Percentiles rank a stretch among this genome's conserved stretches.
Evolutionary conservation across 2,113 vertebrate species (phyloP).

Genomic region (Clarias batrachus): DNA sequence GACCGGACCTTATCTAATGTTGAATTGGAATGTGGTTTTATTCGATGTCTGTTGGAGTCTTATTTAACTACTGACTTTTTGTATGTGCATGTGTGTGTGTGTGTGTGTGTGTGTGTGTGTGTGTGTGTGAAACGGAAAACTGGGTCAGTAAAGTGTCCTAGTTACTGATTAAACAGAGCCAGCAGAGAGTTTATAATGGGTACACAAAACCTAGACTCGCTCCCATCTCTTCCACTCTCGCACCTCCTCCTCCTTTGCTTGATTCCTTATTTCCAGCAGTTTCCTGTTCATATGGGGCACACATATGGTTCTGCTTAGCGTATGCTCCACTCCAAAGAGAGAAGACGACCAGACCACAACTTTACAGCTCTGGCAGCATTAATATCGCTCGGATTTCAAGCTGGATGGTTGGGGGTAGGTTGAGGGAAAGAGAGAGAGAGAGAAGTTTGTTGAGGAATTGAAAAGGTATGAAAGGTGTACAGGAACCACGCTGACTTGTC

Average conservation of each 20-base stretch:
- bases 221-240: not conserved
- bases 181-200: not conserved
- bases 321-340: constrained; percentile 13
- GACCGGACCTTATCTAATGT: too few relatives aligned
- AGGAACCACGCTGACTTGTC: not conserved
- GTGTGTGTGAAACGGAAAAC: not conserved
- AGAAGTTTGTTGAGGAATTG: not conserved
- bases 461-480: constrained; percentile 14
- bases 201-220: not conserved
- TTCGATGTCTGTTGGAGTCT: not conserved
- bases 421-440: not conserved
- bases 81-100: not conserved
- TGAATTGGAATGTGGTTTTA: not conserved
- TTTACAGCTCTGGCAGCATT: constrained; percentile 27
- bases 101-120: not conserved
- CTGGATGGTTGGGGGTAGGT: not conserved
- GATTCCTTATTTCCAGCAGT: constrained; percentile 20
- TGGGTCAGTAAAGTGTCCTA: constrained; percentile 5
- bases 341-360: constrained; percentile 13
- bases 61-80: too few relatives aligned
- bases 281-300: constrained; percentile 27
- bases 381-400: not conserved
- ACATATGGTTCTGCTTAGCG: constrained; percentile 23
- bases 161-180: constrained; percentile 20
- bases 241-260: not conserved